Evolutionary conservation across 2,888 invertebrate species (phyloP).

Genomic region (Oscheius sp.): DNA sequence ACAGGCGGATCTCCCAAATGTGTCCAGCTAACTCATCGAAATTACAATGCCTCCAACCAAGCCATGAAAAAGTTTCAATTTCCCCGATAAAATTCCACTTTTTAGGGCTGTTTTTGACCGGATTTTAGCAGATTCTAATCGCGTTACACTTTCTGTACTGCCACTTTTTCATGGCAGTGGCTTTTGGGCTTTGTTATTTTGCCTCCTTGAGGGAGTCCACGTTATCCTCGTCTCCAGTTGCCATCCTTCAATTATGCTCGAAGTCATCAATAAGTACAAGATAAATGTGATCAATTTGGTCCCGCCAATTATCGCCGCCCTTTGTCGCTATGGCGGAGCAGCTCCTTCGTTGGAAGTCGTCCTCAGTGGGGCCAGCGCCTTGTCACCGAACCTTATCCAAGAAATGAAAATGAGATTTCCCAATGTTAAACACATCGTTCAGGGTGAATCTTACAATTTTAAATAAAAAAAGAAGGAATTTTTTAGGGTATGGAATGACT

Average conservation of each 20-base stretch:
- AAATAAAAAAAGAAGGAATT: background rate
- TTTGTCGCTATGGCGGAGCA: constrained; percentile 14
- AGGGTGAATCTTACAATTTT: no score
- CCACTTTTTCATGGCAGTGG: constrained; percentile 70
- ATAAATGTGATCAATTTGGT: constrained; percentile 66
- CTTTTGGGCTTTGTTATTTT: constrained; percentile 68
- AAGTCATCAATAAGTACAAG: constrained; percentile 64
- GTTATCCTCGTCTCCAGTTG: constrained; percentile 62
- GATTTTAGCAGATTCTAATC: constrained; percentile 34
- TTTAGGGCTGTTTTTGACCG: constrained; percentile 56
- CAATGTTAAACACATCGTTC: constrained; percentile 61
- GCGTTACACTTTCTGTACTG: constrained; percentile 62
- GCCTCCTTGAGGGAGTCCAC: constrained; percentile 66
- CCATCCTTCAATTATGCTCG: constrained; percentile 60
- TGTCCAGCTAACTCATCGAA: constrained; percentile 65
- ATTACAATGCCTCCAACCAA: constrained; percentile 64
- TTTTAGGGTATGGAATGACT: constrained; percentile 67
- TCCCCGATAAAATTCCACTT: background rate
- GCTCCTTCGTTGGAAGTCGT: constrained; percentile 47
- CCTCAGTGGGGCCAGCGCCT: constrained; percentile 63
- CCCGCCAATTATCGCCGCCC: constrained; percentile 47
- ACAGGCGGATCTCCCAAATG: constrained; percentile 67
- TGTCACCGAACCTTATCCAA: constrained; percentile 52
- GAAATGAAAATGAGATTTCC: constrained; percentile 59
- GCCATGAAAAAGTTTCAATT: constrained; percentile 54